Base-by-base conservation (phyloP, 1,140 invertebrate genomes). In the Tenebrio molitor region DNA sequence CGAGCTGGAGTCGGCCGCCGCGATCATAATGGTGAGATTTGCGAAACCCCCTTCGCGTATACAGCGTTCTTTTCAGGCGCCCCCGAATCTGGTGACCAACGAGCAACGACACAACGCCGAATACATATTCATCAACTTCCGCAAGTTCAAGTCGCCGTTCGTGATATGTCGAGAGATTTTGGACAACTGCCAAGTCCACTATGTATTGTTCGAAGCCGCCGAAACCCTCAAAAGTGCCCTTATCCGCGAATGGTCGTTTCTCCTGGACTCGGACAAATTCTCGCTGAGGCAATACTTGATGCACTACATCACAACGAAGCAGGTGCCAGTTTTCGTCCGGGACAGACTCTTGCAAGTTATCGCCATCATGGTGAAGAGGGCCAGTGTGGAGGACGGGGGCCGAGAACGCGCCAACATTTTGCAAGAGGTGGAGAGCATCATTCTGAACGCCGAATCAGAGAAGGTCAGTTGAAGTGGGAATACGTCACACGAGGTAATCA, bases 161-260 rank as follows among this genome's bases (percentile, higher is more conserved):
- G 87, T 88, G 64, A 79, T 95, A 16, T 97, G 95, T 81, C 88
- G 89, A 79, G 87, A 92, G 80, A 93, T 96, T 78, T 85, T 96
- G 71, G 94, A 96, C 84, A 90, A 88, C 34, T 91, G 90, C 70
- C 85, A 88, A 64, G 89, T 91, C 70, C 93, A 94, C 78, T 95
- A 94, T 87, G 92, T 97, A 3, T 81, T 95, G 46, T 97, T 96
- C 86, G 95, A 97, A 85, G 89, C 93, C 73, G 93, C 91, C 3
- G 90, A 91, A 66, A 87, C 95, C n/a, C 84, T 97, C 66, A 95
- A 95, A 84, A 88, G 91, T 76, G 91, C 92, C 19, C 82, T 97
- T 4, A 90, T 96, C 50, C 86, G 91, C 81, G 94, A 96, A 86
- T 96, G 95, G 95, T 84, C 85, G 12, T 83, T 89, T 72, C 77